These are phyloP conservation scores for Cisticola juncidis DNA, from an alignment of 2,113 vertebrate species.

Conservation along the genomic window DNA sequence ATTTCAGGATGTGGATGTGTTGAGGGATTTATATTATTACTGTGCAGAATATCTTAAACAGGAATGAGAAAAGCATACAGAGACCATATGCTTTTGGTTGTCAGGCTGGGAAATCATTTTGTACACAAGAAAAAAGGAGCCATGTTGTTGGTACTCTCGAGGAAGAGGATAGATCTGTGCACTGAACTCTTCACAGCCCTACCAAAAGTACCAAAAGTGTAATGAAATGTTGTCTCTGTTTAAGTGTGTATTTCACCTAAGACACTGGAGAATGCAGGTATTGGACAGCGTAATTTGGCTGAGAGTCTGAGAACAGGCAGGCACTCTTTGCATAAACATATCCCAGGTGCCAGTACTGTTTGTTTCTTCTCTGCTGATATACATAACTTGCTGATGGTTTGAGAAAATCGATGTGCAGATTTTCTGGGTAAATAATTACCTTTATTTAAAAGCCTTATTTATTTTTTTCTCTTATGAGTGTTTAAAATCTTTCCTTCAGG, in stretches of 20 bases:
- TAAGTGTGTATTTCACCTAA: not conserved
- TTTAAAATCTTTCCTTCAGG: not conserved
- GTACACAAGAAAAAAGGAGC: not conserved
- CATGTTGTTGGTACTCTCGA: not conserved
- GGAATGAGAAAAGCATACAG: not conserved
- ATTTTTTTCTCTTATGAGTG: not conserved
- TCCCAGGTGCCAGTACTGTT: not conserved
- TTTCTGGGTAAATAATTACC: not conserved
- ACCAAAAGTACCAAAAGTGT: not conserved
- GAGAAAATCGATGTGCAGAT: not conserved
- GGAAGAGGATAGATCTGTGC: not conserved
- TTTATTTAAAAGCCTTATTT: not conserved
- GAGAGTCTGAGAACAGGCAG: not conserved
- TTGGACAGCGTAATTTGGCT: not conserved
- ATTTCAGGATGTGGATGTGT: not conserved
- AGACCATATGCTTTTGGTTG: rapidly evolving
- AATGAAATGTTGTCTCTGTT: not conserved
- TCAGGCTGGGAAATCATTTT: not conserved
- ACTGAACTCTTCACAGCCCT: not conserved
- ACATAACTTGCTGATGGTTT: not conserved
- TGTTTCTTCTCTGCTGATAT: not conserved
- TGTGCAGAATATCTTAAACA: not conserved
- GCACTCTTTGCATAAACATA: not conserved
- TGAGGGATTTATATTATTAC: not conserved
- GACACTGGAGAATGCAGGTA: not conserved